These are phyloP conservation scores for Dryoscopus gambensis DNA, from an alignment of 2,113 vertebrate genomes.

Conservation along the genomic window DNA sequence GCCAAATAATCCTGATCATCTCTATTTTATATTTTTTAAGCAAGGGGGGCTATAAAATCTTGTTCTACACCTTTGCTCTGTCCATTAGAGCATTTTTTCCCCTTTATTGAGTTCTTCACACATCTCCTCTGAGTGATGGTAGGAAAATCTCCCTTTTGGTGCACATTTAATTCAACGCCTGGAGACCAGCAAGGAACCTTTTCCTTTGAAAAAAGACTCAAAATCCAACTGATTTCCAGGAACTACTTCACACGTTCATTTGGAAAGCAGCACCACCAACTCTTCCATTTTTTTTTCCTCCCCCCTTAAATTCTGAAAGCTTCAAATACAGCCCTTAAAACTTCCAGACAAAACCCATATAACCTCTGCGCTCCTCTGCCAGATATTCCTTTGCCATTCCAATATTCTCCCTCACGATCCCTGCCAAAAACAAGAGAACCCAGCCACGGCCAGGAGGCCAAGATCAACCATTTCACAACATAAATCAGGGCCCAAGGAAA, in stretches of 20 bases:
- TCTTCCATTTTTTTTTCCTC: background rate
- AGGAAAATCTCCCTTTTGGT: background rate
- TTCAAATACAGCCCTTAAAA: background rate
- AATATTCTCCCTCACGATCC: background rate
- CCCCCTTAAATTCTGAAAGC: background rate
- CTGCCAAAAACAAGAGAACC: constrained; percentile 4
- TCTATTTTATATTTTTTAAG: background rate
- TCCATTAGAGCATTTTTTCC: background rate
- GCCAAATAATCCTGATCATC: background rate
- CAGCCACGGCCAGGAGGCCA: background rate
- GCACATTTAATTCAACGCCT: background rate
- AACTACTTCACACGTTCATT: background rate
- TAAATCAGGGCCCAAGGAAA: background rate
- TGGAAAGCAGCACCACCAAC: background rate
- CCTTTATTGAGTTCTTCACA: background rate
- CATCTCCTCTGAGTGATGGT: background rate
- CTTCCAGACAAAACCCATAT: background rate
- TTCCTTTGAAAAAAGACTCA: background rate
- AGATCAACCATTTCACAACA: constrained; percentile 17
- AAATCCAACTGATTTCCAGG: background rate
- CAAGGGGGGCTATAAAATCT: background rate
- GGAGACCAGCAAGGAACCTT: background rate
- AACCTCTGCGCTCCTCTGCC: background rate
- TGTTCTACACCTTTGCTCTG: background rate
- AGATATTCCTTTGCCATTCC: background rate